Percentiles rank a stretch among this genome's conserved stretches.
Conservation (phyloP, 2,888 invertebrate species). For the Heterodera filipjevi region DNA sequence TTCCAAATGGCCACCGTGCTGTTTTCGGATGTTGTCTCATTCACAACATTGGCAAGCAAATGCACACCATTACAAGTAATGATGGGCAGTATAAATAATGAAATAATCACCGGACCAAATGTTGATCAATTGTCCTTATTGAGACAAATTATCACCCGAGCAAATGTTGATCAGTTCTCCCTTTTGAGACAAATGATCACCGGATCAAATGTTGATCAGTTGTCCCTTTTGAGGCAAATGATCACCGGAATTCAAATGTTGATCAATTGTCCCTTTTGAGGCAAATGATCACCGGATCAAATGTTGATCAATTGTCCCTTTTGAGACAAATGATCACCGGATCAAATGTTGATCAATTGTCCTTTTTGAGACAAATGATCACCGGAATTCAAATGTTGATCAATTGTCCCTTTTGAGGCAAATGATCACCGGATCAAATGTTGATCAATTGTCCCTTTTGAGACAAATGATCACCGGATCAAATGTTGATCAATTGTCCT, state of each 20-base stretch:
- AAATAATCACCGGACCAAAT: neutral
- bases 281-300: too few relatives aligned
- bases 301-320: too few relatives aligned
- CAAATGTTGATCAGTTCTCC: too few relatives aligned
- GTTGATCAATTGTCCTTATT: neutral
- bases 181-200: neutral
- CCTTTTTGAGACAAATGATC: too few relatives aligned
- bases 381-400: neutral
- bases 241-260: too few relatives aligned
- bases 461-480: neutral
- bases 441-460: too few relatives aligned
- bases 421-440: conserved; percentile 39
- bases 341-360: too few relatives aligned
- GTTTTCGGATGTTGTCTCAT: conserved; percentile 59
- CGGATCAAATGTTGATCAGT: too few relatives aligned
- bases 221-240: too few relatives aligned
- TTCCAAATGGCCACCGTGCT: conserved; percentile 59
- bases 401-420: conserved; percentile 2
- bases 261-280: too few relatives aligned
- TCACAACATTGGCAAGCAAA: conserved; percentile 37
- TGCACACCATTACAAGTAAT: conserved; percentile 39
- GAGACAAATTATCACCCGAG: neutral
- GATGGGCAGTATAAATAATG: too few relatives aligned
- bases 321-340: too few relatives aligned
- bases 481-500: neutral